phyloP scores from a whole-genome alignment of 2,888 invertebrate species.

The Ypsolopha scabrella region DNA sequence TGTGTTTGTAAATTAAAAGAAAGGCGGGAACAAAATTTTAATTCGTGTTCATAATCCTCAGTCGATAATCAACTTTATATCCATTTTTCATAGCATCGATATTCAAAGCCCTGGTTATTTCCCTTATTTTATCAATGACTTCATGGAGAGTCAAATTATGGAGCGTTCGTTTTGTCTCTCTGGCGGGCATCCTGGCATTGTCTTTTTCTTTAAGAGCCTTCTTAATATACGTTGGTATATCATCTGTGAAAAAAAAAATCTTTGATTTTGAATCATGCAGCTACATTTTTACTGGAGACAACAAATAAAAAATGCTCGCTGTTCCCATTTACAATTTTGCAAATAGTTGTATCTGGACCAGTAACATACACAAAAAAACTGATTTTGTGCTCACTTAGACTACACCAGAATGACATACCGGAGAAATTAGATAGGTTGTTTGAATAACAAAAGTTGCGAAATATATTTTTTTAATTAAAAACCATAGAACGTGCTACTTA shows the following conservation, averaged over 20 bases:
- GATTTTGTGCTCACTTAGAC: too few species aligned
- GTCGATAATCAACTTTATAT: slow-evolving; percentile 48
- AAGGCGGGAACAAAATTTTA: neutral
- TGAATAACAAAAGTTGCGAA: too few species aligned
- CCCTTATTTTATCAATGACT: slow-evolving; percentile 35
- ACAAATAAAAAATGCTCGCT: too few species aligned
- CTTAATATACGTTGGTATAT: slow-evolving; percentile 31
- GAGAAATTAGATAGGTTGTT: too few species aligned
- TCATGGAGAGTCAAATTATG: slow-evolving; percentile 31
- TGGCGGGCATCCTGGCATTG: slow-evolving; percentile 13
- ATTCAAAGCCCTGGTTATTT: slow-evolving; percentile 35
- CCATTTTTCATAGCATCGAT: slow-evolving; percentile 39
- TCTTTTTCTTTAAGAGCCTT: slow-evolving; percentile 29
- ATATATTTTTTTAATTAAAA: too few species aligned
- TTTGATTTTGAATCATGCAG: too few species aligned
- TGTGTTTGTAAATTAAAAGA: neutral
- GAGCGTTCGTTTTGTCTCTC: slow-evolving; percentile 25
- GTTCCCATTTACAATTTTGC: too few species aligned
- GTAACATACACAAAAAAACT: too few species aligned
- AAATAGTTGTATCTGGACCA: too few species aligned
- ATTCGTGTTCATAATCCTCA: slow-evolving; percentile 22
- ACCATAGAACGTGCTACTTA: too few species aligned
- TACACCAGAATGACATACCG: too few species aligned
- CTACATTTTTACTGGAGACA: too few species aligned
- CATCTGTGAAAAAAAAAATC: slow-evolving; percentile 17